Percentiles rank a stretch among this genome's conserved stretches.
Conservation (phyloP, 2,797 vertebrate genomes). For the Rhinoraja longicauda region DNA sequence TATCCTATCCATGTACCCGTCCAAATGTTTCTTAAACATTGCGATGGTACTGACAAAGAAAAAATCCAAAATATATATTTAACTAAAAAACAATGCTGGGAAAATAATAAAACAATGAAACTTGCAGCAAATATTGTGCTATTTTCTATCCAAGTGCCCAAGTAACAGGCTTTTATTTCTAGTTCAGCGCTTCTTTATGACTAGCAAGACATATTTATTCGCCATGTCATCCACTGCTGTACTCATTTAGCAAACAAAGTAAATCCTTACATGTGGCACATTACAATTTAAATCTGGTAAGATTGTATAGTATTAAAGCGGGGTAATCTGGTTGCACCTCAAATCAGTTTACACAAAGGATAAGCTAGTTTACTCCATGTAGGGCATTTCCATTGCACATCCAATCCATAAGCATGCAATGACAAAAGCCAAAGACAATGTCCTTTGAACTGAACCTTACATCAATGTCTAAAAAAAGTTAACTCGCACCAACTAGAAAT, state of each 20-base stretch:
- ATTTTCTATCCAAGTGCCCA: background rate
- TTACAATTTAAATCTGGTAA: background rate
- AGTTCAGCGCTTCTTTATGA: background rate
- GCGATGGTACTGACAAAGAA: background rate
- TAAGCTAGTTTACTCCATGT: background rate
- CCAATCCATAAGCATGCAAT: background rate
- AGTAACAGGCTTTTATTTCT: background rate
- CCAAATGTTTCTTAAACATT: too few species aligned
- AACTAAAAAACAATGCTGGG: background rate
- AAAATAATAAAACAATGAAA: background rate
- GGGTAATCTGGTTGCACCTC: background rate
- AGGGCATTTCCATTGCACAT: background rate
- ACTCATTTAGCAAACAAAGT: background rate
- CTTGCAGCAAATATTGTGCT: background rate
- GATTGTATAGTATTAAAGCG: background rate
- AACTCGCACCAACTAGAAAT: background rate
- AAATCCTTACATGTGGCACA: background rate
- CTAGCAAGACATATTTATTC: background rate
- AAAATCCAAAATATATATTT: background rate
- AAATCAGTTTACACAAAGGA: background rate
- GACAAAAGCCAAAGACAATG: background rate
- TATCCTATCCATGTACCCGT: too few species aligned
- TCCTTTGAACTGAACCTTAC: background rate
- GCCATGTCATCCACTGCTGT: background rate
- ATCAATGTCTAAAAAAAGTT: background rate